Base-by-base conservation (phyloP, 37 sponge, comb jelly and placozoan species). In the Halichondria panicea region DNA sequence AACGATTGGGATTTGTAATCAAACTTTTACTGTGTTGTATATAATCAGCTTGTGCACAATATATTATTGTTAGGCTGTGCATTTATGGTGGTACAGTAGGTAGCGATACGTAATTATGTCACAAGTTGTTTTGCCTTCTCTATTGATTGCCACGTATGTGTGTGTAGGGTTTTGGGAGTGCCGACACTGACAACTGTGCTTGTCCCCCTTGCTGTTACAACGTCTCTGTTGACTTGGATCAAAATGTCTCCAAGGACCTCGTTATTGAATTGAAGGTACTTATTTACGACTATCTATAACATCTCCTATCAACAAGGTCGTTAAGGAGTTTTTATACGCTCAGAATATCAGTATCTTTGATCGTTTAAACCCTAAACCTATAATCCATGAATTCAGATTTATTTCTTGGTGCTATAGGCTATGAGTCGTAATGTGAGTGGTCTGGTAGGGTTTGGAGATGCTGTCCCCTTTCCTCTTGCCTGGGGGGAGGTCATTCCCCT, bases 151-250 rank as follows among this genome's bases (percentile, higher is more conserved):
- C 57, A 4, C 12, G 27, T 3, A 28, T 28, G 11, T 56, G 36
- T 30, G 24, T 38, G 40, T 55, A 80, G 42, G 91, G 83, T 12
- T 71, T 28, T 43, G 91, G 91, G 13, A 39, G 27, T 11, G 91
- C 83, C 12, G 91, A 90, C 60, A 90, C 91, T 12, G 91, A 90
- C 61, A 90, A 90, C 66, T 90, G 91, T 57, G 77, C 22, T 34
- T 90, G 91, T 52, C 91, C 91, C 63, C 87, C 87, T 3, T 90
- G 91, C 43, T 90, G 91, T 55, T 90, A 86, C 78, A 86, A 84
- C 19, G 62, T 86, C 24, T 46, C 78, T 27, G 83, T 86, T 4
- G 32, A 32, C 37, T 53, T 90, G 44, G 83, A 86, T 43, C 41
- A 18, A 8, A 68, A 80, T 1, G 11, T 46, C 27, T 55, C 91